Evolutionary conservation across 2,888 invertebrate species (phyloP), one percentile per base, ranked within the genome.

Genomic region (Volucella zonaria): DNA sequence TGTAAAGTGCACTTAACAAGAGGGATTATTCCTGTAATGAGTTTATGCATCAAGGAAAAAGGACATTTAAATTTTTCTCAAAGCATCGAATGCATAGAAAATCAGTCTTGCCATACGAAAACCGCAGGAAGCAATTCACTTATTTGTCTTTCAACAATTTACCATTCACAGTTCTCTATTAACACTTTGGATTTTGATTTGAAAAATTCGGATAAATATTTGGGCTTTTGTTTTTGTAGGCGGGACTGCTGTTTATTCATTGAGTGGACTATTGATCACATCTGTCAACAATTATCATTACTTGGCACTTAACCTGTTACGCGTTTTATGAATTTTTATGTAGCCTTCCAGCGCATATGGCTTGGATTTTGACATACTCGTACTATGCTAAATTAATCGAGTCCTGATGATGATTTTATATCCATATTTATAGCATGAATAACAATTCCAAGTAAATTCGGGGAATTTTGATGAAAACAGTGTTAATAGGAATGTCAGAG

Each of bases 221-320:
- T 23, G 12, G 64, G 47, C 45, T 54, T 61, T 42, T n/a, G 49
- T 23, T 56, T 47, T 15, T 54, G 23, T 51, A 51, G 73, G 73
- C 58, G 75, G 61, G 56, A 51, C 31, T 31, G 49, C 9, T 14
- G 42, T 47, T 73, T 70, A 76, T 81, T 67, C 64, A 85, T 81
- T 73, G 62, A 76, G 56, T 67, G 51, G 68, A 62, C 85, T 49
- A 68, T 85, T 85, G 76, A 77, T 71, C 45, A 51, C 85, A 85
- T 85, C 81, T 85, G 85, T 77, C 68, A 56, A 68, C 66, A 62
- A 76, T 76, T 62, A 12, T 38, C 12, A 56, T 40, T 58, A 64
- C 73, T 67, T 4, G 15, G 3, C 11, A 14, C 40, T 54, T 67
- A 67, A 67, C 67, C 51, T 67, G 12, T 10, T 54, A 67, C 40